A percentile compares a stretch with the other conserved stretches of the same genome.
Conservation (phyloP, 2,888 invertebrate species). For the Philereme transversata region DNA sequence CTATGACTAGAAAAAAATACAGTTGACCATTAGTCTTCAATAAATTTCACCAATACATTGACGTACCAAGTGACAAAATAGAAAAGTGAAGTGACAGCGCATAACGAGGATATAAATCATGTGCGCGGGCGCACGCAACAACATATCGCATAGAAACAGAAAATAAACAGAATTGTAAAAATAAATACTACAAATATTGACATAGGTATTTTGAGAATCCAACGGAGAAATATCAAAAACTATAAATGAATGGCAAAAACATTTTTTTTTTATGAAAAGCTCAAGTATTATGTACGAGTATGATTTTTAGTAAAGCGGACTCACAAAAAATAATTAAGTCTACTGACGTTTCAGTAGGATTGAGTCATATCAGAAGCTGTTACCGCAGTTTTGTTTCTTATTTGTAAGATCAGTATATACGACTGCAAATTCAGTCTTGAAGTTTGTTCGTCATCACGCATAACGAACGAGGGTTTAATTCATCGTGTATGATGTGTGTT, state of each 20-base stretch:
- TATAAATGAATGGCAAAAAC: not conserved
- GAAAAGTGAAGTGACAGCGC: conserved; percentile 28
- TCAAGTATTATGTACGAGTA: no score
- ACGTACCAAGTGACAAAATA: conserved; percentile 20
- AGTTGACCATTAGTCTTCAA: no score
- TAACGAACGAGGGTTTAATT: not conserved
- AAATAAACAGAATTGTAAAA: conserved; percentile 1
- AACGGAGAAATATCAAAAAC: not conserved
- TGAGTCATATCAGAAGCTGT: no score
- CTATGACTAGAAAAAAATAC: no score
- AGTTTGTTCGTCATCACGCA: not conserved
- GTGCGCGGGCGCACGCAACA: conserved; percentile 15
- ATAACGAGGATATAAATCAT: conserved; percentile 41
- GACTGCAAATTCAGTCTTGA: not conserved
- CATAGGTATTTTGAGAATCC: not conserved
- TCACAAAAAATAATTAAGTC: no score
- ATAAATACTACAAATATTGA: not conserved
- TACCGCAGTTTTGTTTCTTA: not conserved
- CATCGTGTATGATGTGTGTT: no score
- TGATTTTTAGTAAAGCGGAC: no score
- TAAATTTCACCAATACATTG: no score
- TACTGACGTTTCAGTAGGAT: no score
- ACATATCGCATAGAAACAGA: not conserved
- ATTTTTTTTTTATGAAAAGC: no score
- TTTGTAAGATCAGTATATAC: not conserved